phyloP scores from a whole-genome alignment of 2,113 vertebrate genomes.

The Macquaria australasica region DNA sequence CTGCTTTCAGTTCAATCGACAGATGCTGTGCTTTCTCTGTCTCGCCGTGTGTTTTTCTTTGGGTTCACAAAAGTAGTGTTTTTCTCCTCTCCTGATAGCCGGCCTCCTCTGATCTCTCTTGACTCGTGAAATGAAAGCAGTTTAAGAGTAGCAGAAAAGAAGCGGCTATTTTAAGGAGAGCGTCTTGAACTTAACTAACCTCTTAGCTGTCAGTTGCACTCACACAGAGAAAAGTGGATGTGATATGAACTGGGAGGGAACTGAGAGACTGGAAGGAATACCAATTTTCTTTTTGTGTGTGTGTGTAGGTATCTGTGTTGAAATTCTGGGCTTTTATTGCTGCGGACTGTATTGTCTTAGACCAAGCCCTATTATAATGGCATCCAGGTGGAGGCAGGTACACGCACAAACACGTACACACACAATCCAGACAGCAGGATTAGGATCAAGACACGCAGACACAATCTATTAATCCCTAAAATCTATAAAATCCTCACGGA shows the following conservation, averaged over 20 bases:
- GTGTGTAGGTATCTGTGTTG: not conserved
- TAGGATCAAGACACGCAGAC: constrained; percentile 37
- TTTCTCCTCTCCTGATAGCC: constrained; percentile 39
- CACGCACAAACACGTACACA: constrained; percentile 6
- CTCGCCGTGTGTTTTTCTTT: constrained; percentile 22
- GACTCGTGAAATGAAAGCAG: constrained; percentile 54
- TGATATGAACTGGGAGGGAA: constrained; percentile 36
- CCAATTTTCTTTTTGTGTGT: constrained; percentile 2
- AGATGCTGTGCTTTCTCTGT: not conserved
- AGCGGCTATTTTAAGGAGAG: constrained; percentile 64
- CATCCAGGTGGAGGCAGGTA: not conserved
- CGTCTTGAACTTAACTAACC: constrained; percentile 49
- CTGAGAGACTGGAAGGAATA: constrained; percentile 44
- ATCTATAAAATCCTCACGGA: constrained; percentile 40
- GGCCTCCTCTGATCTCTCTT: constrained; percentile 53
- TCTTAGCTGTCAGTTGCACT: constrained; percentile 55
- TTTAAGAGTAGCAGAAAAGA: constrained; percentile 57
- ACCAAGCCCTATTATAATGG: not conserved
- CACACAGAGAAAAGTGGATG: constrained; percentile 54
- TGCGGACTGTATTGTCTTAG: not conserved
- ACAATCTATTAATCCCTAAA: constrained; percentile 25
- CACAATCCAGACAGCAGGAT: constrained; percentile 36
- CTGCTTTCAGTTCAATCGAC: constrained; percentile 10
- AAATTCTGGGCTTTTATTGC: constrained; percentile 16
- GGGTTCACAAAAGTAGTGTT: constrained; percentile 29